A percentile compares a stretch with the other conserved stretches of the same genome.
phyloP scores from a whole-genome alignment of 2,888 invertebrate genomes.

The Ctenicera cuprea region DNA sequence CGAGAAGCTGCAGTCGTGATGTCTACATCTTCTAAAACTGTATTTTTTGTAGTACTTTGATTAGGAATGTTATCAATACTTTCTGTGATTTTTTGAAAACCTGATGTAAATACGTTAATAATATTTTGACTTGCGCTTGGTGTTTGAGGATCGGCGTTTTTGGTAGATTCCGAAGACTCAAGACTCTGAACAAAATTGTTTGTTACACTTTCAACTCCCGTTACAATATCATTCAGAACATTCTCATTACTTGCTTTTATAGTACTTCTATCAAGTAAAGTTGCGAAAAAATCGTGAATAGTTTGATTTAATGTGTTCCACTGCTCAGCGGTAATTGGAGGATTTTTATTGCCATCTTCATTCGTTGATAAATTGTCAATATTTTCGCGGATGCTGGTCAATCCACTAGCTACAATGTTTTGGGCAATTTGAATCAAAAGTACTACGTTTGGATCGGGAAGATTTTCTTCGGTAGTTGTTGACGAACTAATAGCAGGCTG shows the following conservation, averaged over 20 bases:
- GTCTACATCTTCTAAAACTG: conserved; percentile 23
- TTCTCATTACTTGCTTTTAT: conserved; percentile 11
- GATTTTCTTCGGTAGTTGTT: conserved; percentile 37
- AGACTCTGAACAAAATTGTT: conserved; percentile 35
- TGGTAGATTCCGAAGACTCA: not conserved
- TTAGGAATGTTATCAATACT: conserved; percentile 28
- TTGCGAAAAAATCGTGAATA: conserved; percentile 38
- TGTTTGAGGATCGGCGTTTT: not conserved
- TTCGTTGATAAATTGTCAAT: conserved; percentile 21
- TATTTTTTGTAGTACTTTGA: conserved; percentile 20
- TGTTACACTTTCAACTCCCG: conserved; percentile 35
- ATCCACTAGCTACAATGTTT: conserved; percentile 36
- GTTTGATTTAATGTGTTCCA: conserved; percentile 45
- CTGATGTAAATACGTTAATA: conserved; percentile 11
- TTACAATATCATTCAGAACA: conserved; percentile 28
- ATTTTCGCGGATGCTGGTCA: conserved; percentile 35
- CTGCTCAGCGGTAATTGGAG: conserved; percentile 32
- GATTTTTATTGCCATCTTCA: conserved; percentile 16
- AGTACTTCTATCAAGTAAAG: conserved; percentile 20
- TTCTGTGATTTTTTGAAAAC: conserved; percentile 30
- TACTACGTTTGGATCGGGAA: conserved; percentile 39
- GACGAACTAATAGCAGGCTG: not conserved
- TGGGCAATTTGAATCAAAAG: conserved; percentile 46
- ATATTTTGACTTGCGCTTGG: conserved; percentile 35
- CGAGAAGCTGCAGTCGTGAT: conserved; percentile 41